phyloP scores from a whole-genome alignment of 2,113 vertebrate species.

The Salminus brasiliensis region DNA sequence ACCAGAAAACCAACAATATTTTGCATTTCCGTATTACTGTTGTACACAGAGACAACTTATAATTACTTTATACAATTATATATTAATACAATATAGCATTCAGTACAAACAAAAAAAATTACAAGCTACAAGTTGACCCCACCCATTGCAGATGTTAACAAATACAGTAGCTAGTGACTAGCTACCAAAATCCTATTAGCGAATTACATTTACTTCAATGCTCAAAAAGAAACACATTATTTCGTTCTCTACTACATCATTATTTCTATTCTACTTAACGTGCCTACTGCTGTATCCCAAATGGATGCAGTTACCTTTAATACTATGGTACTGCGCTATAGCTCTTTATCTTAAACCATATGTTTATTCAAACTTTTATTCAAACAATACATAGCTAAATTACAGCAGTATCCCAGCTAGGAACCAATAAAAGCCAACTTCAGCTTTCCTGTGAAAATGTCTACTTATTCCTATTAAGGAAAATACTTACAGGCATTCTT shows the following conservation, averaged over 20 bases:
- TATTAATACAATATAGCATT: no score
- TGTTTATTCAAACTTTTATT: neutral
- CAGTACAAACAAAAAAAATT: neutral
- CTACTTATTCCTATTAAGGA: constrained; percentile 10
- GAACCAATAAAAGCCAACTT: neutral
- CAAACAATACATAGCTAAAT: neutral
- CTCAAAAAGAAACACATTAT: neutral
- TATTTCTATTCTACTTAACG: no score
- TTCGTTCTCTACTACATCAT: no score
- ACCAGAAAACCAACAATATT: no score
- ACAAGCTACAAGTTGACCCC: neutral
- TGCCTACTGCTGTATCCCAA: neutral
- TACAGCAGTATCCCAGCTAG: neutral
- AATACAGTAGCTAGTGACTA: neutral
- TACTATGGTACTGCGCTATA: no score
- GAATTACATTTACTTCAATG: neutral
- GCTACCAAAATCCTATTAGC: neutral
- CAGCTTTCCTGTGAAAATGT: neutral
- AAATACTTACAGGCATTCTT: constrained; percentile 69
- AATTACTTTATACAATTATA: no score
- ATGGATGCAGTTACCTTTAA: neutral
- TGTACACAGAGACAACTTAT: neutral
- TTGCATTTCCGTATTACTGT: no score
- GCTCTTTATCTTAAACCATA: neutral
- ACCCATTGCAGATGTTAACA: neutral